phyloP scores from a whole-genome alignment of 2,797 vertebrate species.

The Peromyscus eremicus region DNA sequence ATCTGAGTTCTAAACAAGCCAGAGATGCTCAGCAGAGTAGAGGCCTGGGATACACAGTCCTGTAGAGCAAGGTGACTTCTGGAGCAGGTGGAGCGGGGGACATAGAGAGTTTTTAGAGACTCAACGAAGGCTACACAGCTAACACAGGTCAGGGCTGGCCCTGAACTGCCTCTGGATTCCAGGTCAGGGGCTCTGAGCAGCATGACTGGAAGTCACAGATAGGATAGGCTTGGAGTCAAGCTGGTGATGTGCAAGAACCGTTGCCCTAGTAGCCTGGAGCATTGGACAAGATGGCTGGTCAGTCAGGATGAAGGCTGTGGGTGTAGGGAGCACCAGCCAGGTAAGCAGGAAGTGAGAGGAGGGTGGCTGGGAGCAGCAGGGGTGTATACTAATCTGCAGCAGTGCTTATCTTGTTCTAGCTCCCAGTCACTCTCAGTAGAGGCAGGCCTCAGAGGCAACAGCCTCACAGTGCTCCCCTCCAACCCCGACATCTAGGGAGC shows the following conservation, averaged over 20 bases:
- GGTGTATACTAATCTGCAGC: background rate
- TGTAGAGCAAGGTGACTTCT: background rate
- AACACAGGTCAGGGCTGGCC: background rate
- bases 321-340: background rate
- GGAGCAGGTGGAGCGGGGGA: background rate
- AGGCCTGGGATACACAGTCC: rapidly evolving
- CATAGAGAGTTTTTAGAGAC: background rate
- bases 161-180: background rate
- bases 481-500: background rate
- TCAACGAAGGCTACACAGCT: too few relatives aligned
- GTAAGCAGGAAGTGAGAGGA: background rate
- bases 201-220: background rate
- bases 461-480: background rate
- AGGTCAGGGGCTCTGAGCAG: too few relatives aligned
- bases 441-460: too few relatives aligned
- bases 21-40: background rate
- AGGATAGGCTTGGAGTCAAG: background rate
- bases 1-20: background rate
- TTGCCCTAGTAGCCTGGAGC: background rate
- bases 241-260: too few relatives aligned
- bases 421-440: background rate
- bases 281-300: background rate
- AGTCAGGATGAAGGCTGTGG: background rate
- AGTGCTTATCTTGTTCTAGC: too few relatives aligned
- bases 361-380: too few relatives aligned